Conservation (phyloP, 2,888 invertebrate species). For the Alviniconcha strummeri region DNA sequence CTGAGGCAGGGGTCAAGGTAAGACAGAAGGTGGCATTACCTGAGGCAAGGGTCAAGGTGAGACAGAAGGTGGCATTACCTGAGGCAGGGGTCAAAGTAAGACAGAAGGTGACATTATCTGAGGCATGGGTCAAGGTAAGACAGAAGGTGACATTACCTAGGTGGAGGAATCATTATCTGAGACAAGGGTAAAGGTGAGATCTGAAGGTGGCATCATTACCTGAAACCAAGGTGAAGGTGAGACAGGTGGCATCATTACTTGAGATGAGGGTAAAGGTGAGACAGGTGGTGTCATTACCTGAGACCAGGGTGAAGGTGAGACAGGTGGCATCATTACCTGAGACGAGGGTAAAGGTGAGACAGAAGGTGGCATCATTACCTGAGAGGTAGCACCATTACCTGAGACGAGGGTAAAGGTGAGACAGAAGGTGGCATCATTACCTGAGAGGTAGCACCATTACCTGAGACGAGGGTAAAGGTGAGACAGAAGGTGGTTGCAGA, state of each 20-base stretch:
- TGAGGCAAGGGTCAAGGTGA: slow-evolving; percentile 85
- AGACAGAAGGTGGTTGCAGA: slow-evolving; percentile 84
- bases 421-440: slow-evolving; percentile 75
- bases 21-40: slow-evolving; percentile 84
- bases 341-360: slow-evolving; percentile 93
- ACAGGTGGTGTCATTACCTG: slow-evolving; percentile 88
- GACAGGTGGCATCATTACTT: slow-evolving; percentile 84
- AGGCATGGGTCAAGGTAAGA: slow-evolving; percentile 93
- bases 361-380: slow-evolving; percentile 84
- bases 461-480: slow-evolving; percentile 94
- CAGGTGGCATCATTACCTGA: slow-evolving; percentile 84
- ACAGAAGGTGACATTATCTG: slow-evolving; percentile 79
- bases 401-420: slow-evolving; percentile 95
- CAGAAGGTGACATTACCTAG: slow-evolving; percentile 78
- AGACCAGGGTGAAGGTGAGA: slow-evolving; percentile 93
- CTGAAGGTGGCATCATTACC: too few species aligned
- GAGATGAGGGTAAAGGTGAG: slow-evolving; percentile 95
- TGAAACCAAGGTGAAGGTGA: slow-evolving; percentile 94
- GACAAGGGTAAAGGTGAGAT: slow-evolving; percentile 68
- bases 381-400: slow-evolving; percentile 90
- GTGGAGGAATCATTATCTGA: too few species aligned
- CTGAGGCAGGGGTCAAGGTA: slow-evolving; percentile 94
- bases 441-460: slow-evolving; percentile 74
- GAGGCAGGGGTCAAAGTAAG: slow-evolving; percentile 76
- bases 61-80: slow-evolving; percentile 82